Conservation (phyloP, 2,797 vertebrate genomes). For the Ctenopoma multispine region DNA sequence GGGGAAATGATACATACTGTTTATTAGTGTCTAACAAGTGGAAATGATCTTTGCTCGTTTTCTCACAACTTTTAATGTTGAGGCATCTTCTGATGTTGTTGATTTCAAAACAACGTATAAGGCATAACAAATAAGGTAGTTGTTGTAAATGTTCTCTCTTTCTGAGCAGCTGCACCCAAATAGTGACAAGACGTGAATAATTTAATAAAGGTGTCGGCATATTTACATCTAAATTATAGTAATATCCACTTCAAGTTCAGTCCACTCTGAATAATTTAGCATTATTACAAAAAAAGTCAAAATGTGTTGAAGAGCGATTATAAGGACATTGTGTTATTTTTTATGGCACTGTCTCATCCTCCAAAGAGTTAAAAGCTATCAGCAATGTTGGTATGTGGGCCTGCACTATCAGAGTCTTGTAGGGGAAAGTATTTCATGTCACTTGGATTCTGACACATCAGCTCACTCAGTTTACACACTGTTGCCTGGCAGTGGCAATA, state of each 20-base stretch:
- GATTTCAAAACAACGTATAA: background rate
- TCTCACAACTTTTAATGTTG: background rate
- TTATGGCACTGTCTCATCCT: background rate
- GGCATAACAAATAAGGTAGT: background rate
- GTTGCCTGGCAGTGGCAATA: background rate
- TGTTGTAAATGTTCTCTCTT: too few relatives aligned
- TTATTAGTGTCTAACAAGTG: background rate
- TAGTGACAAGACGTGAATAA: too few relatives aligned
- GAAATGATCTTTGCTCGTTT: too few relatives aligned
- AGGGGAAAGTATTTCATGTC: constrained; percentile 54
- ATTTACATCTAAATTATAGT: too few relatives aligned
- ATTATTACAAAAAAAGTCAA: too few relatives aligned
- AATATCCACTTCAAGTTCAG: background rate
- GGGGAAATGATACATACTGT: background rate
- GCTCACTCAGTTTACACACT: constrained; percentile 18
- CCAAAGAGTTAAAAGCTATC: constrained; percentile 46
- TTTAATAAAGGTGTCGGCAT: too few relatives aligned
- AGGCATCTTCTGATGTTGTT: background rate
- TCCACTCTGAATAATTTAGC: background rate
- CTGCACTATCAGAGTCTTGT: constrained; percentile 38
- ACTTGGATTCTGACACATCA: constrained; percentile 40
- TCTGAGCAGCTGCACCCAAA: too few relatives aligned
- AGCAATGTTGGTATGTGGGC: constrained; percentile 25
- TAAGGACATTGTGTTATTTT: too few relatives aligned
- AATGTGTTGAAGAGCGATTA: too few relatives aligned